Percentiles rank a stretch among this genome's conserved stretches.
Conservation (phyloP, 2,113 vertebrate species). For the Martes martes region DNA sequence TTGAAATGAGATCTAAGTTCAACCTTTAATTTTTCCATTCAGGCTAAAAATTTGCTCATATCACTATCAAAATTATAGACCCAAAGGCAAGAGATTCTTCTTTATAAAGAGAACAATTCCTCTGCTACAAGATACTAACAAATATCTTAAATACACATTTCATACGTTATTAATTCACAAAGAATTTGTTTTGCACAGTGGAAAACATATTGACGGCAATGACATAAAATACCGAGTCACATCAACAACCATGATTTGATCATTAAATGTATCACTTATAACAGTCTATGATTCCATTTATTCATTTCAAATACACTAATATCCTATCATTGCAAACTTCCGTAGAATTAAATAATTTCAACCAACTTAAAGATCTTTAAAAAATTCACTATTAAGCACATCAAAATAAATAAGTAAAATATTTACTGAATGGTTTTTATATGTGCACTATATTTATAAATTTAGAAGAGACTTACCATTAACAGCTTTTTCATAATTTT, state of each 20-base stretch:
- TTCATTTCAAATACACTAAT: background rate
- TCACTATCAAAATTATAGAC: background rate
- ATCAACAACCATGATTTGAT: background rate
- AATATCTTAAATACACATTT: background rate
- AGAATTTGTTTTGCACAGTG: background rate
- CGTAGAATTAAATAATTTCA: background rate
- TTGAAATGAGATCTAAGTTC: background rate
- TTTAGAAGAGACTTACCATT: slow-evolving; percentile 87
- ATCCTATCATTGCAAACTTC: background rate
- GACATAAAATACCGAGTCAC: background rate
- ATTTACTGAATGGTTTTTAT: slow-evolving; percentile 10
- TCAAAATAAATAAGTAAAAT: slow-evolving; percentile 19
- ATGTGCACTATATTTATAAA: background rate
- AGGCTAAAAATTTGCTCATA: background rate
- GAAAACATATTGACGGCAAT: background rate
- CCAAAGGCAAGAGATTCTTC: slow-evolving; percentile 17
- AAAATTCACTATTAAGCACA: slow-evolving; percentile 10
- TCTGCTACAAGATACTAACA: background rate
- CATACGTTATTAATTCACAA: background rate
- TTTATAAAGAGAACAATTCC: background rate
- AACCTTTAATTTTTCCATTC: background rate
- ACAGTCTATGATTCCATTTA: background rate
- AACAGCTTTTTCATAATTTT: slow-evolving; percentile 97
- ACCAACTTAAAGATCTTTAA: background rate
- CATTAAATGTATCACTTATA: background rate